phyloP scores from a whole-genome alignment of 1,140 invertebrate species.

The Medauroidea extradentata region DNA sequence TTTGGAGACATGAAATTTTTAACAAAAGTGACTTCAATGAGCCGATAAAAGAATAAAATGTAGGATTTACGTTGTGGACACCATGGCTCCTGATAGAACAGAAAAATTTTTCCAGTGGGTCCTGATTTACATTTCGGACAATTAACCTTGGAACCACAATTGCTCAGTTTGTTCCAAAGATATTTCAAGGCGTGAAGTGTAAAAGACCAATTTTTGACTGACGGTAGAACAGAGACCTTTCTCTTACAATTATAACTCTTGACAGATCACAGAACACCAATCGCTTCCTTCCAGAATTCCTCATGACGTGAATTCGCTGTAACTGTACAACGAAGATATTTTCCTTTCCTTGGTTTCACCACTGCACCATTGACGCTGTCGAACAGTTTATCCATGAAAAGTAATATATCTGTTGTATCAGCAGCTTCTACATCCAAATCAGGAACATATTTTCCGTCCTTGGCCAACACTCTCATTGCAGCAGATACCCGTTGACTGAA shows the following conservation, averaged over 20 bases:
- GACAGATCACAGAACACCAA: neutral
- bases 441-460: neutral
- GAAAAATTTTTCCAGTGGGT: too few species aligned
- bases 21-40: too few species aligned
- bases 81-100: too few species aligned
- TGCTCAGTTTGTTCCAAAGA: neutral
- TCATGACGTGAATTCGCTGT: neutral
- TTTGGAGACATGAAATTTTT: too few species aligned
- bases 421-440: neutral
- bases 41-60: too few species aligned
- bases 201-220: neutral
- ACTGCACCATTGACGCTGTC: neutral
- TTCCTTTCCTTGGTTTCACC: neutral
- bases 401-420: neutral
- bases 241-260: neutral
- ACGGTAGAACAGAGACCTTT: conserved; percentile 2
- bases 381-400: neutral
- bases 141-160: neutral
- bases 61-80: too few species aligned
- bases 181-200: neutral
- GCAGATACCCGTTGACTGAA: conserved; percentile 3
- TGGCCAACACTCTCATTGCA: conserved; percentile 1
- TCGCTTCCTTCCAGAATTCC: neutral
- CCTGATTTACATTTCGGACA: neutral
- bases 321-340: neutral